Base-by-base conservation (phyloP, 1,140 invertebrate genomes). In the Ceratitis capitata region DNA sequence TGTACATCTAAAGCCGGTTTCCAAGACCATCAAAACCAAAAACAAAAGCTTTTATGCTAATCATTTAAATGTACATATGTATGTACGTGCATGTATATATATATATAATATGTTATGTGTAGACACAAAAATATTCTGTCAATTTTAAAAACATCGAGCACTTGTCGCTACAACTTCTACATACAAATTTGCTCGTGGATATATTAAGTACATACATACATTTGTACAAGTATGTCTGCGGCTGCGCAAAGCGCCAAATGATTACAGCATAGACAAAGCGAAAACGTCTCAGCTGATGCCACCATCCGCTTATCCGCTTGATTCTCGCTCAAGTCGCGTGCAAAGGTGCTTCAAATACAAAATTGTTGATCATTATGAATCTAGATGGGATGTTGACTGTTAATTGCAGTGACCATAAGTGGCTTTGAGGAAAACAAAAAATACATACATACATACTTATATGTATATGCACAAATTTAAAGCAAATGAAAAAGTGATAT, bases 351-450 rank as follows among this genome's bases (percentile, higher is more conserved):
- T 61, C 58, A 61, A 9, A 69, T 14, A 19, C 58, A 64, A 29
- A 23, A 64, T 64, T 64, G 58, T 64, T 64, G 14, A 26, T 39
- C 69, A 78, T 78, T 78, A 78, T 78, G 16, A 47, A 78, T 45
- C n/a, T 78, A 45, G 35, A 45, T 78, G 69, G 39, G 69, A 78
- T 78, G 42, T 78, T 42, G 16, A 12, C 69, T 45, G 42, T 12
- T 78, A n/a, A 78, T 42, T 78, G 42, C 29, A 78, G 42, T 78
- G 69, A 42, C 42, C 69, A 78, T 78, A 47, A 78, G 69, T 78
- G 39, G 69, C 39, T 78, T 78, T 47, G n/a, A 78, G 69, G 69
- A 78, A 78, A 78, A 74, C 23, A 42, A 47, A 10, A 35, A n/a
- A n/a, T n/a, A n/a, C n/a, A n/a, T n/a, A n/a, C n/a, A n/a, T n/a